phyloP scores from a whole-genome alignment of 1,140 invertebrate species.

The Tetraneura akinire region DNA sequence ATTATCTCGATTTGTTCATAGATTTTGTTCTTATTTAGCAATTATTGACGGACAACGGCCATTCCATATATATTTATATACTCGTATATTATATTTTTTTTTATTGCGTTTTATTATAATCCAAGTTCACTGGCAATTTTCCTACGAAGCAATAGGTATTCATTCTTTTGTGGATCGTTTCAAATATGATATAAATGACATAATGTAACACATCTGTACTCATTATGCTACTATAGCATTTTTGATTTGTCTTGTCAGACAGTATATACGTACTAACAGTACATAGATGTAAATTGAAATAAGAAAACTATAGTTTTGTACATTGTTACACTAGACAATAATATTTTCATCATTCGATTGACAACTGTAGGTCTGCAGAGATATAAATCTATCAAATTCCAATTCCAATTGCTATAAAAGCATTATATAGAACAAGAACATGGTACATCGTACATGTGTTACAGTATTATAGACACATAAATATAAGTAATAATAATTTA shows the following conservation, averaged over 20 bases:
- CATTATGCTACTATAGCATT: too few relatives aligned
- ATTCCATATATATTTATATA: too few relatives aligned
- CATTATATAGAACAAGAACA: slow-evolving; percentile 5
- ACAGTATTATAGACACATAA: background rate
- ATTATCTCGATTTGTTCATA: too few relatives aligned
- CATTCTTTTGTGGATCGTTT: slow-evolving; percentile 5
- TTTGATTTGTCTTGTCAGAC: slow-evolving; percentile 14
- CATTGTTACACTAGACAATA: slow-evolving; percentile 22
- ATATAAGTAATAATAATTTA: too few relatives aligned
- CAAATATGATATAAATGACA: too few relatives aligned
- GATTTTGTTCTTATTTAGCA: too few relatives aligned
- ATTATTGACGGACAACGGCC: background rate
- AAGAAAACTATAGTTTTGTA: slow-evolving; percentile 11
- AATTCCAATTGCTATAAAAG: background rate
- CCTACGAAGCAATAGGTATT: too few relatives aligned
- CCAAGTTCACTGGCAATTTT: background rate
- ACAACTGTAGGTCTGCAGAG: too few relatives aligned
- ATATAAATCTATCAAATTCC: background rate
- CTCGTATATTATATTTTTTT: too few relatives aligned
- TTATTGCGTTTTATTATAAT: background rate
- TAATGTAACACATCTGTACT: background rate
- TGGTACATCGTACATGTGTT: background rate
- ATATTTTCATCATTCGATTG: background rate
- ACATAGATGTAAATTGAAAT: slow-evolving; percentile 36
- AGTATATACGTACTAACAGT: too few relatives aligned